Percentiles rank a stretch among this genome's conserved stretches.
These are phyloP conservation scores for Acanthosoma haemorrhoidale DNA, from an alignment of 2,888 invertebrate genomes.

Conservation along the genomic window DNA sequence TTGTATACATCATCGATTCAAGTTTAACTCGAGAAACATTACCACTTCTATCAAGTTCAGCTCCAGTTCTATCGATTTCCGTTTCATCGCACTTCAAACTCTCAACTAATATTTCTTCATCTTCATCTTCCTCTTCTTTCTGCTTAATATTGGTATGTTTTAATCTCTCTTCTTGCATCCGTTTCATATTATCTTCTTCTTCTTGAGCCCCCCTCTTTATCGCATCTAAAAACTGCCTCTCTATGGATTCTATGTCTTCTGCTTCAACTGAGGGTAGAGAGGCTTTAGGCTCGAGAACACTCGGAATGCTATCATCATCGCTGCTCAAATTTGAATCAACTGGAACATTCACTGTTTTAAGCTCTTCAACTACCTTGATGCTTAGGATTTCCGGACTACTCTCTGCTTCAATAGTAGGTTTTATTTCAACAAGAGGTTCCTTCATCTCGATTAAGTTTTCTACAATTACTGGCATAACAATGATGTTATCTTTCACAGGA, in stretches of 20 bases:
- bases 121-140: background rate
- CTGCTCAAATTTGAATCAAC: background rate
- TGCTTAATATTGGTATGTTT: too few species aligned
- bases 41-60: background rate
- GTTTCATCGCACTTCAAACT: constrained; percentile 14
- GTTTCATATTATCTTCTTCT: background rate
- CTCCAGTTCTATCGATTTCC: background rate
- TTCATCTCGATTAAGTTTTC: background rate
- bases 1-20: background rate
- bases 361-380: background rate
- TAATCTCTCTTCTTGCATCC: background rate
- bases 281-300: background rate
- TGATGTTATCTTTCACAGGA: background rate
- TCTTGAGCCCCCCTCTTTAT: background rate
- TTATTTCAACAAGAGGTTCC: background rate
- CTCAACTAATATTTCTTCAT: constrained; percentile 3
- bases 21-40: background rate
- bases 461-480: too few species aligned
- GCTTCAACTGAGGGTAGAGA: background rate
- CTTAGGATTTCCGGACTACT: background rate
- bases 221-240: constrained; percentile 3
- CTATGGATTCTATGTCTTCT: background rate
- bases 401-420: background rate
- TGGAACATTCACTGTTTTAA: too few species aligned
- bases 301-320: background rate